phyloP scores from a whole-genome alignment of 2,113 vertebrate species.

The Trematocara unimaculatum region DNA sequence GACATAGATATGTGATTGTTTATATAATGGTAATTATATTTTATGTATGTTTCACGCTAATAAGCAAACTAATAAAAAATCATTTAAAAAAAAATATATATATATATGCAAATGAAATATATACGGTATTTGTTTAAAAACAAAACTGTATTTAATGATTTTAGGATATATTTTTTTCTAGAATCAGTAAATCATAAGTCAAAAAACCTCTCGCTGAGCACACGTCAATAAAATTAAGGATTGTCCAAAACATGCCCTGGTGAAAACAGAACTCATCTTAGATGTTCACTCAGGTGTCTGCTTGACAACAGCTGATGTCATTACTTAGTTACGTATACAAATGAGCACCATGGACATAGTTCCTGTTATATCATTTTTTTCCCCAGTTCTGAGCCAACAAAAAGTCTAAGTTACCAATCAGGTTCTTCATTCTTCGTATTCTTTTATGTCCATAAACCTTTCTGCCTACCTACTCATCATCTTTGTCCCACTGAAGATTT shows the following conservation, averaged over 20 bases:
- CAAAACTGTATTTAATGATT: background rate
- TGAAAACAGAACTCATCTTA: background rate
- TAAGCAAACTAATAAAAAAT: background rate
- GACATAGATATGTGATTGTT: background rate
- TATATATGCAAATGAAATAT: background rate
- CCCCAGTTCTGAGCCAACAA: background rate
- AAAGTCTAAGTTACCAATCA: background rate
- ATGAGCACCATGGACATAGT: background rate
- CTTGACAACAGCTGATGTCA: slow-evolving; percentile 20
- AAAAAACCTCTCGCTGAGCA: background rate
- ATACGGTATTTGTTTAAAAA: background rate
- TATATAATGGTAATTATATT: background rate
- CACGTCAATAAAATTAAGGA: background rate
- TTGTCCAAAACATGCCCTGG: background rate
- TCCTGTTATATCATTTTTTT: background rate
- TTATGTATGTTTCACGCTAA: background rate
- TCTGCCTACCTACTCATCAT: background rate
- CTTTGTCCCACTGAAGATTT: background rate
- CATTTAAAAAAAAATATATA: background rate
- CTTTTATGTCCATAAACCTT: background rate
- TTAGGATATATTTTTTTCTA: rapidly evolving
- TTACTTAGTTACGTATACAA: background rate
- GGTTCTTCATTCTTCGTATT: background rate
- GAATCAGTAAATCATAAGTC: background rate
- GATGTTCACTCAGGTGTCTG: background rate